Evolutionary conservation across 92 coral and sea anemone genomes (phyloP), one percentile per base, ranked within the genome.

Genomic region (Meandrina meandrites): DNA sequence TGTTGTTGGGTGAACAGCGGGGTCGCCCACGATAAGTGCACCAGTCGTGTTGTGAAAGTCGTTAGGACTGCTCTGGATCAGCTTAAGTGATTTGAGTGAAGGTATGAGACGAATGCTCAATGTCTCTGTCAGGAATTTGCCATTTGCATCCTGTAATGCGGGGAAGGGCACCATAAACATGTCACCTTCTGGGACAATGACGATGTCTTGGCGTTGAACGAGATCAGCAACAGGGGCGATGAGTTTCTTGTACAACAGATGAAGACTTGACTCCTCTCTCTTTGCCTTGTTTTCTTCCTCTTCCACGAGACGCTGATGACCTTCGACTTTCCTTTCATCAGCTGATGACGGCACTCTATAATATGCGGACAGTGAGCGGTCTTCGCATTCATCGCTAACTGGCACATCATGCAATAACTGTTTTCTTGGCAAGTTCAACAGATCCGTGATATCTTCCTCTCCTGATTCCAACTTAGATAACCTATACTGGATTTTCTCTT

Each of bases 171-270:
- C 40, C 73, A 58, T 30, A 16, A 35, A 84, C 81, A 84, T 17
- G 12, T 37, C 40, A 2, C 88, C 88, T 19, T 84, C 88, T 1
- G 88, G 88, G 57, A 84, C 40, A 16, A 84, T 34, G 18, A 75
- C 19, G 35, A 84, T 54, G 0, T 84, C 81, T 21, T 11, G 57
- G 10, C 28, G 5, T 22, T 40, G 17, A 50, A 84, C 10, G 22
- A n/a, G 57, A 36, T 58, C 72, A 27, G 70, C 79, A 56, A 84
- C 42, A 3, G 75, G 82, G 13, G 82, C 74, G 36, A 84, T 48
- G 3, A 77, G 6, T 17, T 24, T 30, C 0, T 50, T 48, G 24
- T 51, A 77, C 62, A 30, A 76, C 57, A 15, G 80, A 4, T 76
- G 11, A 30, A 27, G n/a, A 8, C 21, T 4, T 5, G 80, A 50